Evolutionary conservation across 2,888 invertebrate genomes (phyloP), one percentile per base, ranked within the genome.

Genomic region (Creontiades dilutus): DNA sequence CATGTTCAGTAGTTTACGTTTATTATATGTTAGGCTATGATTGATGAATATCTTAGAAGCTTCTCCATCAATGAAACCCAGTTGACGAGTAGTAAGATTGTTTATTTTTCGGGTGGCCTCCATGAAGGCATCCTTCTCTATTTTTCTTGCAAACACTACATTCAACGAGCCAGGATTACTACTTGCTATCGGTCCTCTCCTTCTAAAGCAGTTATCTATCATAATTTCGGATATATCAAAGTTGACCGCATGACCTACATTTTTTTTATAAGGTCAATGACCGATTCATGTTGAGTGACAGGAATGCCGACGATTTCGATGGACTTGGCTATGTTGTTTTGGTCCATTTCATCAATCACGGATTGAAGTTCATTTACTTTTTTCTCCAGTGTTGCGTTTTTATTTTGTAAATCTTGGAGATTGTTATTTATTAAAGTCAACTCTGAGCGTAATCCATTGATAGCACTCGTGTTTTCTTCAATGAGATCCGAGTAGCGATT

Each of bases 241-340:
- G 28, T 81, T 47, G 0, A 81, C 14, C 0, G 48, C 81, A 19
- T 13, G 16, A 14, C 81, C 81, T 19, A 81, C n/a, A n/a, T 48
- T 48, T 23, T 19, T 48, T 46, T 48, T 0, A 82, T 0, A 0
- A 82, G 82, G 5, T 82, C 82, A 3, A 82, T 46, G 19, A 7
- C 48, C 4, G 13, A n/a, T 48, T 82, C 48, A 1, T 82, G 28
- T 19, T 52, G 28, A 14, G 0, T 14, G 16, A 19, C 5, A 1
- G 82, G 82, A 19, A 82, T 47, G 13, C 82, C 82, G 0, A 14
- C 13, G 47, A 82, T 82, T 48, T 82, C 82, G n/a, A 82, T 48
- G 3, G 46, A 13, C 11, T 82, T 82, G 11, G 23, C 19, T 13
- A 82, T 14, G 7, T 1, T n/a, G n/a, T 13, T 27, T 48, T 82